Evolutionary conservation across 2,113 vertebrate genomes (phyloP).

Genomic region (Anguilla rostrata): DNA sequence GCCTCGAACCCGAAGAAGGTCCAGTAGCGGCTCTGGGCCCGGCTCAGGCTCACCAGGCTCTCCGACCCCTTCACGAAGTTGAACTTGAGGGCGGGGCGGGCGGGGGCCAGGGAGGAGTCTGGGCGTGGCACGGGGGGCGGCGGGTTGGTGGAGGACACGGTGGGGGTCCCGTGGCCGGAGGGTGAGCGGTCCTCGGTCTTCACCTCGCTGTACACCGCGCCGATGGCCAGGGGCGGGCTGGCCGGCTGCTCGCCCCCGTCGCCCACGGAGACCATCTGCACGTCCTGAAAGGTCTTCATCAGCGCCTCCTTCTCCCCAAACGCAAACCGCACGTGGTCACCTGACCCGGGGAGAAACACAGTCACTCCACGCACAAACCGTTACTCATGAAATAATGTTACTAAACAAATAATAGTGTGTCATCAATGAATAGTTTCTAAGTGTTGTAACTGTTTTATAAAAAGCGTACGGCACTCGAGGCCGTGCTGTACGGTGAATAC

Average conservation of each 20-base stretch:
- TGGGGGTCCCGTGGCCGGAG: neutral
- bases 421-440: too few relatives aligned
- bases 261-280: slow-evolving; percentile 54
- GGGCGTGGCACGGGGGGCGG: slow-evolving; percentile 18
- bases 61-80: slow-evolving; percentile 55
- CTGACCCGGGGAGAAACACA: slow-evolving; percentile 36
- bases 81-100: slow-evolving; percentile 15
- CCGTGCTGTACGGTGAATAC: too few relatives aligned
- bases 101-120: slow-evolving; percentile 11
- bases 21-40: slow-evolving; percentile 51
- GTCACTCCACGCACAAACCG: too few relatives aligned
- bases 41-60: slow-evolving; percentile 54
- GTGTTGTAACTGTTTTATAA: too few relatives aligned
- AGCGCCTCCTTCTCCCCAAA: slow-evolving; percentile 69
- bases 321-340: slow-evolving; percentile 66
- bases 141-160: neutral
- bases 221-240: slow-evolving; percentile 54
- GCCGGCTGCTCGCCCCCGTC: slow-evolving; percentile 39
- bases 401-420: too few relatives aligned
- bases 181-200: neutral
- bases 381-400: too few relatives aligned
- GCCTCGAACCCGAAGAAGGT: slow-evolving; percentile 66
- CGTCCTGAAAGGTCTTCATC: slow-evolving; percentile 69
- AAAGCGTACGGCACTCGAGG: too few relatives aligned
- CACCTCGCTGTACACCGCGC: slow-evolving; percentile 47